These are phyloP conservation scores for Lycaena phlaeas DNA, from an alignment of 2,888 invertebrate genomes.

Conservation along the genomic window DNA sequence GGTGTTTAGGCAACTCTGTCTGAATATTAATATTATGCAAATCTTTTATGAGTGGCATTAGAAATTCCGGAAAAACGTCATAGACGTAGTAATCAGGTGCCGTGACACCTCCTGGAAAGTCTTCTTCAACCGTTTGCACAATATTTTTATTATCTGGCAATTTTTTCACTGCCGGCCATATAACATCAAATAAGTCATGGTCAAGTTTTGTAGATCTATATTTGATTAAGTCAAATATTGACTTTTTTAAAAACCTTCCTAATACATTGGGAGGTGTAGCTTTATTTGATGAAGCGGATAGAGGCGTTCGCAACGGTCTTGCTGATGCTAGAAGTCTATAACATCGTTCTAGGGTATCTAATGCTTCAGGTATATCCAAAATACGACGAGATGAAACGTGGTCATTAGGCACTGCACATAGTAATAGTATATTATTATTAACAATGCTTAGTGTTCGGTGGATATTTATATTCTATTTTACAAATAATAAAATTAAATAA, in stretches of 20 bases:
- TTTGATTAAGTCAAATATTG: constrained; percentile 83
- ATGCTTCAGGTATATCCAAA: constrained; percentile 78
- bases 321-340: constrained; percentile 79
- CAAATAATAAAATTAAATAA: too few relatives aligned
- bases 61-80: constrained; percentile 85
- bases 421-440: constrained; percentile 10
- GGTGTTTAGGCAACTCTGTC: constrained; percentile 77
- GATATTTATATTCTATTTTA: too few relatives aligned
- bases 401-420: constrained; percentile 80
- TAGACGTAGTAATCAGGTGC: constrained; percentile 89
- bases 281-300: constrained; percentile 74
- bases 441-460: too few relatives aligned
- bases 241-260: constrained; percentile 81
- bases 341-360: constrained; percentile 83
- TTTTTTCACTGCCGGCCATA: constrained; percentile 91
- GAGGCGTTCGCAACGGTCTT: constrained; percentile 67
- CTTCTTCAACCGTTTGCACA: constrained; percentile 75
- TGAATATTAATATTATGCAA: constrained; percentile 80
- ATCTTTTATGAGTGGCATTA: constrained; percentile 87
- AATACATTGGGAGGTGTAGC: constrained; percentile 72
- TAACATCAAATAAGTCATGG: constrained; percentile 89
- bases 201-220: constrained; percentile 84
- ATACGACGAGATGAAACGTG: constrained; percentile 81
- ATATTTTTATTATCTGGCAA: constrained; percentile 74
- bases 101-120: constrained; percentile 82